Evolutionary conservation across 2,797 vertebrate species (phyloP).

Genomic region (Malacoctenus gilli): DNA sequence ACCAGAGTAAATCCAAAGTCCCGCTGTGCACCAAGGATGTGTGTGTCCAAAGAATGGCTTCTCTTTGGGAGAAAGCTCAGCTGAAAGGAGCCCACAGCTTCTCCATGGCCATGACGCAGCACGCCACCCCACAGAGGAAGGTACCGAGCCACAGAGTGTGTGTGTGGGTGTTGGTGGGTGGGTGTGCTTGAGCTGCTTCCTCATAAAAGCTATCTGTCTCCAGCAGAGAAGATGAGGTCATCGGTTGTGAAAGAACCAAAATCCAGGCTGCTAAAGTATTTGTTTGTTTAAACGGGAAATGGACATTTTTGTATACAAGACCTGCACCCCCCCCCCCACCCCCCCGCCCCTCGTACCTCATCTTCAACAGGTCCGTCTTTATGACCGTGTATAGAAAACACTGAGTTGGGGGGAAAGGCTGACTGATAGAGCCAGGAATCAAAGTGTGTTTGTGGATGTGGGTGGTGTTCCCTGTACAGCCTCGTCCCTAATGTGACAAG

Average conservation of each 20-base stretch:
- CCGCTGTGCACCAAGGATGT: conserved; percentile 83
- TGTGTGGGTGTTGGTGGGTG: too few relatives aligned
- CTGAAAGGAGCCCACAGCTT: conserved; percentile 87
- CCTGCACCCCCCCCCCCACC: conserved; percentile 8
- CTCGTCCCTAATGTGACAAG: conserved; percentile 48
- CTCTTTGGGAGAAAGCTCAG: conserved; percentile 90
- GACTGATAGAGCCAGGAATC: not conserved
- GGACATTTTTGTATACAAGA: conserved; percentile 54
- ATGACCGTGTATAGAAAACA: conserved; percentile 1
- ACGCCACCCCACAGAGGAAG: conserved; percentile 87
- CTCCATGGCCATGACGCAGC: conserved; percentile 88
- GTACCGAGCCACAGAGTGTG: conserved; percentile 61
- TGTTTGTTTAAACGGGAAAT: conserved; percentile 54
- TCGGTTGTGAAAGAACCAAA: not conserved
- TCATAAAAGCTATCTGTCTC: conserved; percentile 37
- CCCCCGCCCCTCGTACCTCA: conserved; percentile 2
- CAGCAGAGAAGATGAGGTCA: conserved; percentile 55
- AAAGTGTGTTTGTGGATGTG: conserved; percentile 10
- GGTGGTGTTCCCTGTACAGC: conserved; percentile 14
- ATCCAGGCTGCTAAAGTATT: conserved; percentile 24
- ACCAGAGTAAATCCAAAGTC: conserved; percentile 86
- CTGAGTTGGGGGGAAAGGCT: conserved; percentile 7
- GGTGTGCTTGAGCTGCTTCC: conserved; percentile 2
- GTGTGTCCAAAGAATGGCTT: conserved; percentile 84
- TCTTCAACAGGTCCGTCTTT: conserved; percentile 19